phyloP scores from a whole-genome alignment of 2,797 vertebrate species.

The Botia almorhae region DNA sequence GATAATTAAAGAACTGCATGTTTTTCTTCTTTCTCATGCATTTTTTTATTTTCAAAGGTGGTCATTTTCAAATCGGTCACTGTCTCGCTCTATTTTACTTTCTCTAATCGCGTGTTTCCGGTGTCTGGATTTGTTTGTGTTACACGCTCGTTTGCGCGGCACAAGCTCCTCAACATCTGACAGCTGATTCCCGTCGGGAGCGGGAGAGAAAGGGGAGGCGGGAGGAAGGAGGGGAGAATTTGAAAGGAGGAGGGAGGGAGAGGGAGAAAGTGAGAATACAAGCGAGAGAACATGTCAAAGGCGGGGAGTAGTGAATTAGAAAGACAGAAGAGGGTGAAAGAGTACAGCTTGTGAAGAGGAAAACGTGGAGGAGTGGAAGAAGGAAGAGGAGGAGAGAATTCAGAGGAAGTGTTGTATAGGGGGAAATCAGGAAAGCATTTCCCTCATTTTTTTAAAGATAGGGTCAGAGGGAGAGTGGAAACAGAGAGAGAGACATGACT shows the following conservation, averaged over 20 bases:
- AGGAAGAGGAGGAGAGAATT: conserved; percentile 53
- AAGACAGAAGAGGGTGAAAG: conserved; percentile 48
- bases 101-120: conserved; percentile 70
- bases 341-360: conserved; percentile 28
- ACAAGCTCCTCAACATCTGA: conserved; percentile 66
- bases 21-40: conserved; percentile 61
- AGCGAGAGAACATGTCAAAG: conserved; percentile 45
- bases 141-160: conserved; percentile 69
- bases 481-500: conserved; percentile 65
- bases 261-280: conserved; percentile 16
- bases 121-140: conserved; percentile 66
- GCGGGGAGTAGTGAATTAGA: conserved; percentile 44
- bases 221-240: conserved; percentile 52
- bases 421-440: conserved; percentile 51
- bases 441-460: conserved; percentile 44
- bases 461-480: conserved; percentile 54
- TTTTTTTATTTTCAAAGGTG: conserved; percentile 24
- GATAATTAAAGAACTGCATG: conserved; percentile 64
- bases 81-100: conserved; percentile 59
- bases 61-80: conserved; percentile 57
- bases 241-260: conserved; percentile 26
- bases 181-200: conserved; percentile 65
- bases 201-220: conserved; percentile 48
- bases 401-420: conserved; percentile 46
- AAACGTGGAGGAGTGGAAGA: conserved; percentile 51